Evolutionary conservation across 2,888 invertebrate genomes (phyloP).

Genomic region (Coremacera marginata): DNA sequence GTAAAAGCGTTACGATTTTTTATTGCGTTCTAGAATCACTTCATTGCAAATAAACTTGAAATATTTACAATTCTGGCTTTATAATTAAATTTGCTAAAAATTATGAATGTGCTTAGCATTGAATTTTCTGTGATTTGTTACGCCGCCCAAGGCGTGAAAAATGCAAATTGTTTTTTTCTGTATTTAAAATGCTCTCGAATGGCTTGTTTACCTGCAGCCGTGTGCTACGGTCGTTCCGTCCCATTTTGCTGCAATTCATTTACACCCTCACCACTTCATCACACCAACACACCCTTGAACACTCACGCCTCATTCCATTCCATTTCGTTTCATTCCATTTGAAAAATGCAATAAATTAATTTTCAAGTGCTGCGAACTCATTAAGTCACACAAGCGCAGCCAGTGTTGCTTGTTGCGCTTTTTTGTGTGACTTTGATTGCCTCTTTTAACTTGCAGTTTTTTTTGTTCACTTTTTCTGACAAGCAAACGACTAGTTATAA

Average conservation of each 20-base stretch:
- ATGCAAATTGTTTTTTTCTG: no score
- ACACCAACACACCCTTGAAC: no score
- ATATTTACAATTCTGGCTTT: no score
- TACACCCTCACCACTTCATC: no score
- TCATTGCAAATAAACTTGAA: not conserved
- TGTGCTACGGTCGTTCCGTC: no score
- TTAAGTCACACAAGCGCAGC: conserved; percentile 28
- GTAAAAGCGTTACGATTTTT: not conserved
- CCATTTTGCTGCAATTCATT: no score
- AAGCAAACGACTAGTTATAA: not conserved
- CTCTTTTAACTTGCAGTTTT: not conserved
- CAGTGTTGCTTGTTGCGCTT: not conserved
- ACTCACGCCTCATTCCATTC: not conserved
- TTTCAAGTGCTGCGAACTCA: conserved; percentile 14
- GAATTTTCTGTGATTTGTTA: no score
- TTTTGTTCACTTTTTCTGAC: not conserved
- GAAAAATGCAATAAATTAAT: conserved; percentile 26
- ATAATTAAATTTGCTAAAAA: no score
- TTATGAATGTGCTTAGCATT: no score
- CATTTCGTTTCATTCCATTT: not conserved
- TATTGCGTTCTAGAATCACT: conserved; percentile 11
- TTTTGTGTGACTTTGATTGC: not conserved
- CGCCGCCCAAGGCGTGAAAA: no score
- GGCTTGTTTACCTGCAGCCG: no score
- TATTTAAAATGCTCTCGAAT: no score